Conservation (phyloP, 1,140 invertebrate species). For the Danaus melanippus region DNA sequence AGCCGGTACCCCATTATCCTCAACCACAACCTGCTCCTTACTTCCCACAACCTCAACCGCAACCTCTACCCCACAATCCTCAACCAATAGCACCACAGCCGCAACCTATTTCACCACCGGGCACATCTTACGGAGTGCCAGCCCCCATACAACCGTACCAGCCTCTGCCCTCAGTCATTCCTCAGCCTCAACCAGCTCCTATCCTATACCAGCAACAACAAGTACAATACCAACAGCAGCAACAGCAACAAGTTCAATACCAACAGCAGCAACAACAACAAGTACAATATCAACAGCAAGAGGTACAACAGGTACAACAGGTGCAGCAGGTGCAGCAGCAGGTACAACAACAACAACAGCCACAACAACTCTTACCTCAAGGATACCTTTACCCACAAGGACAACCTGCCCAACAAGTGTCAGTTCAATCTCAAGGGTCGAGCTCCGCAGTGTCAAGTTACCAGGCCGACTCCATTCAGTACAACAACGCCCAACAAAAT, state of each 20-base stretch:
- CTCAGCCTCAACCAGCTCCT: conserved; percentile 19
- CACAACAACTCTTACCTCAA: too few relatives aligned
- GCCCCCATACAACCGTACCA: conserved; percentile 4
- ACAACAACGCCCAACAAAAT: conserved; percentile 25
- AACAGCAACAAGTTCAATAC: too few relatives aligned
- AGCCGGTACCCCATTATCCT: conserved; percentile 1
- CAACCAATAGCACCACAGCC: conserved; percentile 15
- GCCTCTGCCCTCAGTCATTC: conserved; percentile 6
- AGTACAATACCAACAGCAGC: conserved; percentile 27
- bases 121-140: conserved; percentile 8
- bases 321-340: conserved; percentile 1
- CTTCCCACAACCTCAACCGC: conserved; percentile 1
- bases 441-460: conserved; percentile 33
- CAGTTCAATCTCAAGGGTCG: conserved; percentile 27
- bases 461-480: conserved; percentile 46
- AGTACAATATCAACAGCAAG: conserved; percentile 5
- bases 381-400: background rate
- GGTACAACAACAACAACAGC: conserved; percentile 4
- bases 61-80: conserved; percentile 8
- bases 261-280: conserved; percentile 1
- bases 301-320: conserved; percentile 9
- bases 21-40: conserved; percentile 14
- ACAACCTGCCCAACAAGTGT: conserved; percentile 22
- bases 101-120: conserved; percentile 13
- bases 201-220: conserved; percentile 24